A percentile compares a stretch with the other conserved stretches of the same genome.
These are phyloP conservation scores for Crocallis elinguaria DNA, from an alignment of 2,888 invertebrate species.

Conservation along the genomic window DNA sequence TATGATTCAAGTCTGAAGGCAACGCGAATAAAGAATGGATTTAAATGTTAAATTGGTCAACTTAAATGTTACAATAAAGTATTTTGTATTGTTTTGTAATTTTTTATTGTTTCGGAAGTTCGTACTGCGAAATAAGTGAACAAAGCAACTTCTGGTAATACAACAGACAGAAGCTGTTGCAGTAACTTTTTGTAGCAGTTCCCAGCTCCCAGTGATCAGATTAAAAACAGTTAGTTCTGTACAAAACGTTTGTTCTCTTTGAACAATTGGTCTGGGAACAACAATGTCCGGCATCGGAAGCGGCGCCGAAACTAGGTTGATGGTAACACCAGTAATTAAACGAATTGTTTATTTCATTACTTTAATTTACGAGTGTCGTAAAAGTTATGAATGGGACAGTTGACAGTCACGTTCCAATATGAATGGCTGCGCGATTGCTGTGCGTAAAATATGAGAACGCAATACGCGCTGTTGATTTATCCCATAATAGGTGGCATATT, in stretches of 20 bases:
- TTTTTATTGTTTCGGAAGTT: neutral
- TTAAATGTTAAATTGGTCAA: neutral
- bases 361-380: slow-evolving; percentile 11
- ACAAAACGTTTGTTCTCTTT: slow-evolving; percentile 10
- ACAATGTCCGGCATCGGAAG: slow-evolving; percentile 15
- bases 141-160: slow-evolving; percentile 5
- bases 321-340: slow-evolving; percentile 19
- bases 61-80: neutral
- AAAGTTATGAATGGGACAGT: slow-evolving; percentile 1
- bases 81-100: neutral
- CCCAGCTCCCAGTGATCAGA: slow-evolving; percentile 9
- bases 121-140: neutral
- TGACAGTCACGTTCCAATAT: neutral
- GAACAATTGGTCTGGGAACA: slow-evolving; percentile 18
- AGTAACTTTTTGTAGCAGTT: slow-evolving; percentile 1
- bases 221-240: slow-evolving; percentile 20
- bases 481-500: neutral
- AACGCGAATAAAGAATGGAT: no score
- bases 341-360: slow-evolving; percentile 11
- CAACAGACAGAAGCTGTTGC: neutral
- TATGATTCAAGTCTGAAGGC: neutral
- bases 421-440: neutral
- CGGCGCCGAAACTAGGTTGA: slow-evolving; percentile 12
- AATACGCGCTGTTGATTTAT: no score
- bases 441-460: neutral